These are phyloP conservation scores for Peromyscus maniculatus DNA, from an alignment of 2,113 vertebrate species.

Conservation along the genomic window DNA sequence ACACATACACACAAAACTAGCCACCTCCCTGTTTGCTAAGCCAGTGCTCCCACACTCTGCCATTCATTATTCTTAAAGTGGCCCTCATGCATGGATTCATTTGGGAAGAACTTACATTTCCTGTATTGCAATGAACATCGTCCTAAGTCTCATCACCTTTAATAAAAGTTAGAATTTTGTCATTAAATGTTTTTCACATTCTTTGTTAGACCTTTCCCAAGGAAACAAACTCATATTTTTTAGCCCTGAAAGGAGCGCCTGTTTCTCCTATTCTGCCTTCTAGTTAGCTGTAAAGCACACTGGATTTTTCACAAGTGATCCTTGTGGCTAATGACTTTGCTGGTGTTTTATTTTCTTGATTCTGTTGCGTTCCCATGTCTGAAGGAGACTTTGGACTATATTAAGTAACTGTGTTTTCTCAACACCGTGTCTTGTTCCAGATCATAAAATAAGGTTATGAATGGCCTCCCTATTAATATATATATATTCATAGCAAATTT, in stretches of 20 bases:
- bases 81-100: neutral
- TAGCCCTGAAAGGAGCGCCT: neutral
- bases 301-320: neutral
- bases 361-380: neutral
- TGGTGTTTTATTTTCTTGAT: neutral
- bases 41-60: neutral
- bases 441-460: neutral
- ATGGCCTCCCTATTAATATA: neutral
- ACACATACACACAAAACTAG: neutral
- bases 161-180: neutral
- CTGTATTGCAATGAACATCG: neutral
- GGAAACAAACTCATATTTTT: neutral
- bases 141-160: neutral
- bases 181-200: neutral
- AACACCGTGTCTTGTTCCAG: neutral
- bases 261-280: neutral
- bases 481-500: neutral
- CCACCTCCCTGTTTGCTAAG: neutral
- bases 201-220: neutral
- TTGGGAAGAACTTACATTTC: conserved; percentile 1
- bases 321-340: neutral
- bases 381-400: neutral
- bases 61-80: neutral
- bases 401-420: neutral
- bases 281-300: neutral